Conservation (phyloP, 1,140 invertebrate species). For the Psilanteris sp. region DNA sequence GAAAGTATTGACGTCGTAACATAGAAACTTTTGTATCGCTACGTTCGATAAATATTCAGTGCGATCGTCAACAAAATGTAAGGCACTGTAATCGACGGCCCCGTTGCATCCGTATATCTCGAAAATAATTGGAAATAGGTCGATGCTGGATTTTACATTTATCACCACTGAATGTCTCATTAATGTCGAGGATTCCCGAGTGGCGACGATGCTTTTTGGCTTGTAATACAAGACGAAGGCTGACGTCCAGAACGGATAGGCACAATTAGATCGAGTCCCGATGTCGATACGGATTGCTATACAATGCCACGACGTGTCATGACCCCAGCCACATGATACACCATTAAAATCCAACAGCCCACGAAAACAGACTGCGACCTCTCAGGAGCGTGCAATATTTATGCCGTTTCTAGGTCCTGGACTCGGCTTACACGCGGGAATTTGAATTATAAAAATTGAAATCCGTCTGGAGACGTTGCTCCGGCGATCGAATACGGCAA, state of each 20-base stretch:
- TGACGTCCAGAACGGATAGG: constrained; percentile 45
- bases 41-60: constrained; percentile 40
- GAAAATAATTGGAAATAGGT: constrained; percentile 63
- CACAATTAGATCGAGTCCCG: constrained; percentile 41
- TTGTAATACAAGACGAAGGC: constrained; percentile 52
- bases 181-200: constrained; percentile 49
- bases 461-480: too few relatives aligned
- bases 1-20: constrained; percentile 6
- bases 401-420: not conserved
- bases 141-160: constrained; percentile 46
- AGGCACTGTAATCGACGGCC: constrained; percentile 43
- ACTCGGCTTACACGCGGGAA: not conserved
- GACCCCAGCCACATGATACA: constrained; percentile 31
- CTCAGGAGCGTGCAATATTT: constrained; percentile 10
- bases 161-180: constrained; percentile 54
- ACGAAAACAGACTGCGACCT: constrained; percentile 34
- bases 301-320: constrained; percentile 28
- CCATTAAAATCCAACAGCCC: constrained; percentile 30
- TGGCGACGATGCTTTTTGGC: constrained; percentile 35
- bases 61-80: constrained; percentile 20
- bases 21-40: not conserved
- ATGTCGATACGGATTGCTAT: constrained; percentile 26
- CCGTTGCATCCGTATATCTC: constrained; percentile 43
- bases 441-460: constrained; percentile 32
- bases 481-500: too few relatives aligned